These are phyloP conservation scores for Globodera rostochiensis DNA, from an alignment of 1,140 invertebrate species.

Conservation along the genomic window DNA sequence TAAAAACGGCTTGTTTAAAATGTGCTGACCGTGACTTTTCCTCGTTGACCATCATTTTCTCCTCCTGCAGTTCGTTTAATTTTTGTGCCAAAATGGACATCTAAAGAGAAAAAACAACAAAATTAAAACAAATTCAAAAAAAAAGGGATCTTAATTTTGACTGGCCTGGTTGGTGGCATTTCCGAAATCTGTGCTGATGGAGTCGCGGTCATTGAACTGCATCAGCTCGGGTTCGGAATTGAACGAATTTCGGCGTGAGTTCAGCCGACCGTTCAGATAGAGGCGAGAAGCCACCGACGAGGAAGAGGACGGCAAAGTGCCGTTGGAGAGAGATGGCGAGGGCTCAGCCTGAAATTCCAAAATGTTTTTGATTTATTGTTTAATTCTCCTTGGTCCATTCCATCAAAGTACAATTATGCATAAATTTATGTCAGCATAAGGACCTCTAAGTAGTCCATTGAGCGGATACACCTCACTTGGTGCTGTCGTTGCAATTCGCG, in stretches of 20 bases:
- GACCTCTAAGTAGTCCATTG: slow-evolving; percentile 32
- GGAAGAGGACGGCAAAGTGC: slow-evolving; percentile 68
- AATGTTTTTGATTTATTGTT: neutral
- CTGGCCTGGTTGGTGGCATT: slow-evolving; percentile 35
- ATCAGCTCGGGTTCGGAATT: slow-evolving; percentile 44
- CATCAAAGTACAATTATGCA: no score
- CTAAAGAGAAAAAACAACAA: slow-evolving; percentile 27
- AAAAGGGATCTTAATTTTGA: neutral
- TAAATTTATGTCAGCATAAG: no score
- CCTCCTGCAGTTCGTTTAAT: slow-evolving; percentile 44
- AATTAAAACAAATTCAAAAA: neutral
- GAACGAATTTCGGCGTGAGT: slow-evolving; percentile 37
- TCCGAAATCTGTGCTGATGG: slow-evolving; percentile 21
- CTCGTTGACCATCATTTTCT: slow-evolving; percentile 40
- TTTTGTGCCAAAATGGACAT: slow-evolving; percentile 49
- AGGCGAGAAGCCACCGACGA: slow-evolving; percentile 76
- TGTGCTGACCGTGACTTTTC: slow-evolving; percentile 41
- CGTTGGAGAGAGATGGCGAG: slow-evolving; percentile 28
- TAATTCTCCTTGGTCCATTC: neutral
- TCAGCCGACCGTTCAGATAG: slow-evolving; percentile 37
- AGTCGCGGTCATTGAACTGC: slow-evolving; percentile 34
- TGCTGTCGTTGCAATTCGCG: slow-evolving; percentile 28
- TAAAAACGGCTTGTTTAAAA: no score
- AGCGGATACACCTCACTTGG: slow-evolving; percentile 15
- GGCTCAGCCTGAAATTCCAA: slow-evolving; percentile 23